Percentiles rank a stretch among this genome's conserved stretches.
Conservation (phyloP, 2,797 vertebrate species). For the Sebastolobus altivelis region DNA sequence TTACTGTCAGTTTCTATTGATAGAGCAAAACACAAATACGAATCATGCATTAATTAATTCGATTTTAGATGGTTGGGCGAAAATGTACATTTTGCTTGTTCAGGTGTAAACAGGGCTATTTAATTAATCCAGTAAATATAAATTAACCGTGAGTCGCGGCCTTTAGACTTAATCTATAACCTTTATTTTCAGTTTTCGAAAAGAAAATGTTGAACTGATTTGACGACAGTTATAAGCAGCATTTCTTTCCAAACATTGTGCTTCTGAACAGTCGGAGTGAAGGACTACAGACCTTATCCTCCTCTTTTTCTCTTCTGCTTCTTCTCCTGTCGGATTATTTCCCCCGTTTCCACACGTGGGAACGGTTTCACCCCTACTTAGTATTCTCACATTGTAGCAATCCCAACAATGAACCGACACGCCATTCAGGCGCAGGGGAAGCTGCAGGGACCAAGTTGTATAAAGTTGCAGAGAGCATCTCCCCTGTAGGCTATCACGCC, state of each 20-base stretch:
- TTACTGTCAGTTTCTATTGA: background rate
- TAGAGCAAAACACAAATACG: background rate
- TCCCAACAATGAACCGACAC: conserved; percentile 81
- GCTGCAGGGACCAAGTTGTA: conserved; percentile 61
- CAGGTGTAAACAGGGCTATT: background rate
- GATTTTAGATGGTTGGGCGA: conserved; percentile 5
- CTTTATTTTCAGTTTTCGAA: conserved; percentile 16
- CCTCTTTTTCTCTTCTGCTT: conserved; percentile 58
- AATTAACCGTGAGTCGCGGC: conserved; percentile 6
- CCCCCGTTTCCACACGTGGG: conserved; percentile 79
- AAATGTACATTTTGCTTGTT: background rate
- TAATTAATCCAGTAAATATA: background rate
- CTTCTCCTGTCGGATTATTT: conserved; percentile 74
- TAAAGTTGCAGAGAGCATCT: conserved; percentile 77
- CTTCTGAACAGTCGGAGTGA: conserved; percentile 46
- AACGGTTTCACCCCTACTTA: conserved; percentile 81
- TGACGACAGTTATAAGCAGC: conserved; percentile 1
- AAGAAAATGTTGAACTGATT: conserved; percentile 14
- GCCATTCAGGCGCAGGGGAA: conserved; percentile 78
- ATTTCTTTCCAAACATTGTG: conserved; percentile 6
- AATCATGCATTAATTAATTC: conserved; percentile 1
- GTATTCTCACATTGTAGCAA: conserved; percentile 81
- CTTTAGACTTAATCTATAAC: background rate
- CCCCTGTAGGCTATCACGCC: conserved; percentile 56
- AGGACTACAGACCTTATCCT: conserved; percentile 58